Percentiles rank a stretch among this genome's conserved stretches.
These are phyloP conservation scores for Drosophila parvula DNA, from an alignment of 1,140 invertebrate genomes.

Conservation along the genomic window DNA sequence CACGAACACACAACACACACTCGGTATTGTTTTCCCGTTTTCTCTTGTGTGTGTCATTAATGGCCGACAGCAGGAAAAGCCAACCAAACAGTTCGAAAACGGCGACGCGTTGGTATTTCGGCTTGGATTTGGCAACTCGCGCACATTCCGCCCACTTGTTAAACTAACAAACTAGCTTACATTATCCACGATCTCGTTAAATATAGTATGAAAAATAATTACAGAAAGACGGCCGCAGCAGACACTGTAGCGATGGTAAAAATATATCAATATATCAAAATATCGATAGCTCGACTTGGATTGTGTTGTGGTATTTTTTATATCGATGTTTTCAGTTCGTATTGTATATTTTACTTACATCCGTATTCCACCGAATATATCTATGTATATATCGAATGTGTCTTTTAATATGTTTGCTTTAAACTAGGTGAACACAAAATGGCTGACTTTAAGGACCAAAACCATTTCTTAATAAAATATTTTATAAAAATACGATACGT, in stretches of 20 bases:
- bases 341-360: too few relatives aligned
- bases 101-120: not conserved
- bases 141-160: constrained; percentile 7
- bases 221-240: constrained; percentile 37
- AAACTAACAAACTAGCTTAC: constrained; percentile 16
- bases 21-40: constrained; percentile 46
- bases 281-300: constrained; percentile 8
- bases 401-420: too few relatives aligned
- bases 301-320: too few relatives aligned
- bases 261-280: constrained; percentile 12
- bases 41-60: constrained; percentile 39
- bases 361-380: too few relatives aligned
- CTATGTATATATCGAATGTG: too few relatives aligned
- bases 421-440: too few relatives aligned
- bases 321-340: too few relatives aligned
- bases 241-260: constrained; percentile 29
- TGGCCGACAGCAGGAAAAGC: constrained; percentile 41
- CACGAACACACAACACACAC: constrained; percentile 21
- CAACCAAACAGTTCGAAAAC: not conserved
- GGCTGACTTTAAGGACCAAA: too few relatives aligned
- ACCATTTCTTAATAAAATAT: too few relatives aligned
- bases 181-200: constrained; percentile 27
- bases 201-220: constrained; percentile 40
- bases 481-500: too few relatives aligned
- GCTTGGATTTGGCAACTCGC: constrained; percentile 5